Base-by-base conservation (phyloP, 2,797 vertebrate genomes). In the Ispidina lecontei region DNA sequence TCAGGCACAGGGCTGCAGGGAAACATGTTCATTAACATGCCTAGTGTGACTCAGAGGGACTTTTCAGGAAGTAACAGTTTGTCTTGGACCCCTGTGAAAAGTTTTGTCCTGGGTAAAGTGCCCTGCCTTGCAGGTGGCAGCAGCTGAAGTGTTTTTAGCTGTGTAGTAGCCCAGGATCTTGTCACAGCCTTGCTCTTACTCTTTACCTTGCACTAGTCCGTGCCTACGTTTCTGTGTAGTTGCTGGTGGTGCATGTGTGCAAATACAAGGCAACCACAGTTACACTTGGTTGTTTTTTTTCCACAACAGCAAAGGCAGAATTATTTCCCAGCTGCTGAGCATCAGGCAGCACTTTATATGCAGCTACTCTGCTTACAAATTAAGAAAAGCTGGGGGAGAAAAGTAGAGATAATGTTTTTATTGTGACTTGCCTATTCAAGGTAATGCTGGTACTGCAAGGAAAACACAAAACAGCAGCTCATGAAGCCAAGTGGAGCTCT, bases 161-260 rank as follows among this genome's bases (percentile, higher is more conserved):
- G 14, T 4, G 49, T 14, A 28, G 31, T 3, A 60, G 25, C 31
- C 15, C 28, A 64, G 33, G 22, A 31, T 54, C 15, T 31, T 25
- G 7, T 29, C 8, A 0, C 2, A 4, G 64, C 15, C 52, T 39
- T 37, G 9, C 4, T 37, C 49, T 31, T 16, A 14, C 31, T 49
- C 54, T 47, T 33, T 11, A 18, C 2, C 3, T 44, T 31, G 44
- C n/a, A 33, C 6, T 46, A 12, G 5, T 11, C 8, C 26, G 33
- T 8, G 22, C 47, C 29, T 49, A n/a, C 55, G 35, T 4, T 25
- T 44, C 41, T 2, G 1, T 8, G 4, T 1, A 2, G 3, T 0
- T 7, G 41, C 18, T 41, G 35, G 1, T 35, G 31, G 12, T 8
- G 46, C 9, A 7, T 2, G 1, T 29, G 7, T 14, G 22, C 19